Percentiles rank a stretch among this genome's conserved stretches.
phyloP scores from a whole-genome alignment of 2,888 invertebrate species.

The Drosophila emarginata region DNA sequence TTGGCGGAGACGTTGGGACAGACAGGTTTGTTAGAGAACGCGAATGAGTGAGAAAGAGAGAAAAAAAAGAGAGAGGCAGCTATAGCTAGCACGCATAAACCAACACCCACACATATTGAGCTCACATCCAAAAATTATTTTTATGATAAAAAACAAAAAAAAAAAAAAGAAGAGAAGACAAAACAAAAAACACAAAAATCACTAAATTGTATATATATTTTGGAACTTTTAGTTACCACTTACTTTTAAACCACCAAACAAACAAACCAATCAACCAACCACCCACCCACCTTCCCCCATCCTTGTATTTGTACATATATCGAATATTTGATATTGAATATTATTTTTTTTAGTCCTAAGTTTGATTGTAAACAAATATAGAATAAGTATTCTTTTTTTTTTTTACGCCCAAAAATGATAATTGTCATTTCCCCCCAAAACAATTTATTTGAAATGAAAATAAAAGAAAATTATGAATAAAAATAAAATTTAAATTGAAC shows the following conservation, averaged over 20 bases:
- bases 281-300: constrained; percentile 23
- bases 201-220: constrained; percentile 31
- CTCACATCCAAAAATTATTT: constrained; percentile 73
- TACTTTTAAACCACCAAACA: background rate
- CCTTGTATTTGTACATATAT: constrained; percentile 55
- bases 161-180: constrained; percentile 1
- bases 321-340: constrained; percentile 6
- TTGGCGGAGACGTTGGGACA: constrained; percentile 23
- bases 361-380: constrained; percentile 43
- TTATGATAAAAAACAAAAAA: constrained; percentile 17
- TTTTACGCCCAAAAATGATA: constrained; percentile 16
- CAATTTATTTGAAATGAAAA: constrained; percentile 36
- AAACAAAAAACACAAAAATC: constrained; percentile 17
- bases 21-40: constrained; percentile 45
- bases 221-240: constrained; percentile 1
- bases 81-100: constrained; percentile 22
- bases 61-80: constrained; percentile 20
- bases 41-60: constrained; percentile 34
- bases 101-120: constrained; percentile 48
- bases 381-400: constrained; percentile 51
- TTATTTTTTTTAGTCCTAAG: constrained; percentile 57
- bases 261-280: constrained; percentile 25
- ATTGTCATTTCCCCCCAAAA: constrained; percentile 14
- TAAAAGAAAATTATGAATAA: constrained; percentile 48
- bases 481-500: constrained; percentile 5